Conservation (phyloP, 2,113 vertebrate genomes). For the Oreochromis spilurus region DNA sequence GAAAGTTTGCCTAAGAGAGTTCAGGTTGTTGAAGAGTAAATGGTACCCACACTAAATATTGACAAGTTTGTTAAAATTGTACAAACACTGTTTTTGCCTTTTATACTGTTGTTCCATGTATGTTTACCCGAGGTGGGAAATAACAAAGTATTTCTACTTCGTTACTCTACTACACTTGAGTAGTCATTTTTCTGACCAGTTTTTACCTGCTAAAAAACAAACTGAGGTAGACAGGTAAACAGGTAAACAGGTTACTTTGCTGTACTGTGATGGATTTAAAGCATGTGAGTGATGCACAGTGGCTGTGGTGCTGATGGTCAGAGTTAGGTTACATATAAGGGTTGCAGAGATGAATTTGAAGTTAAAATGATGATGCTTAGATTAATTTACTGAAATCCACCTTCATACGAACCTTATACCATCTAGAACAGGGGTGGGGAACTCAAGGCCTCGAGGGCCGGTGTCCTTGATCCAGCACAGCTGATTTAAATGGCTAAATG, state of each 20-base stretch:
- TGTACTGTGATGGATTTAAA: neutral
- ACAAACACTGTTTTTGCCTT: neutral
- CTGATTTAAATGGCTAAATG: neutral
- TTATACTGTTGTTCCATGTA: neutral
- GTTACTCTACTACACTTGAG: neutral
- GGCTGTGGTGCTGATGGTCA: neutral
- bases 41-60: neutral
- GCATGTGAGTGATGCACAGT: neutral
- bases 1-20: neutral
- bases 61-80: neutral
- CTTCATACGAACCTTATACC: neutral
- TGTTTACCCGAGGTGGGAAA: neutral
- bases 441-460: neutral
- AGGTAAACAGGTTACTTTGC: neutral
- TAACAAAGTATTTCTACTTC: neutral
- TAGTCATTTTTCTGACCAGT: neutral
- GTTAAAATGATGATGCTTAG: neutral
- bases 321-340: neutral
- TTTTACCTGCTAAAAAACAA: neutral
- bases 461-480: neutral
- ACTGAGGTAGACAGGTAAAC: neutral
- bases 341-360: neutral
- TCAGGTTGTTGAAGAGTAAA: neutral
- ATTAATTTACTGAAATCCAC: neutral
- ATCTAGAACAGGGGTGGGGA: neutral